Conservation (phyloP, 2,888 invertebrate species). For the Amphipyra berbera region DNA sequence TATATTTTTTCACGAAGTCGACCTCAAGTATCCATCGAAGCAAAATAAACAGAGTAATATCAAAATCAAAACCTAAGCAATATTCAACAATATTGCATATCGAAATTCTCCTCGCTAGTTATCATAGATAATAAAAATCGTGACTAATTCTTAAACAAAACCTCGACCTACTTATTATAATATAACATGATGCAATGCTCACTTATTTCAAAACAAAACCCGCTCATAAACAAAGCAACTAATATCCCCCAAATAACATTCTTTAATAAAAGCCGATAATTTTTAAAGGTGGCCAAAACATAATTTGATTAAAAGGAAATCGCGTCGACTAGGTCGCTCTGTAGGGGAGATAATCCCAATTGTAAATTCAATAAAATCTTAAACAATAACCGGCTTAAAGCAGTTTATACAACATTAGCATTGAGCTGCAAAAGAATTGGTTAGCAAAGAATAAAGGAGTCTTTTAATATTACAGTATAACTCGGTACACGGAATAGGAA, state of each 20-base stretch:
- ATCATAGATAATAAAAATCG: background rate
- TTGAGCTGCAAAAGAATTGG: constrained; percentile 56
- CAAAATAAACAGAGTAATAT: too few species aligned
- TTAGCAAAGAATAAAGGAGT: background rate
- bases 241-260: constrained; percentile 20
- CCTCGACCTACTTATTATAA: background rate
- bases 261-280: constrained; percentile 41
- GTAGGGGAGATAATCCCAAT: constrained; percentile 72
- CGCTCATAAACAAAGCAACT: constrained; percentile 21
- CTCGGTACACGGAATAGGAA: background rate
- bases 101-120: too few species aligned
- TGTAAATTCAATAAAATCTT: constrained; percentile 77
- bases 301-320: constrained; percentile 73
- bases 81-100: too few species aligned
- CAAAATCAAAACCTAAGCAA: too few species aligned
- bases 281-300: constrained; percentile 57
- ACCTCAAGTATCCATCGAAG: too few species aligned
- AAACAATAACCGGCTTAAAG: constrained; percentile 76
- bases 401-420: constrained; percentile 72
- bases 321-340: constrained; percentile 37
- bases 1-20: too few species aligned
- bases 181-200: background rate
- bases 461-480: background rate
- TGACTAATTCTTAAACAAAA: background rate
- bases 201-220: constrained; percentile 16